These are phyloP conservation scores for Takifugu rubripes DNA, from an alignment of 2,797 vertebrate genomes.

Conservation along the genomic window DNA sequence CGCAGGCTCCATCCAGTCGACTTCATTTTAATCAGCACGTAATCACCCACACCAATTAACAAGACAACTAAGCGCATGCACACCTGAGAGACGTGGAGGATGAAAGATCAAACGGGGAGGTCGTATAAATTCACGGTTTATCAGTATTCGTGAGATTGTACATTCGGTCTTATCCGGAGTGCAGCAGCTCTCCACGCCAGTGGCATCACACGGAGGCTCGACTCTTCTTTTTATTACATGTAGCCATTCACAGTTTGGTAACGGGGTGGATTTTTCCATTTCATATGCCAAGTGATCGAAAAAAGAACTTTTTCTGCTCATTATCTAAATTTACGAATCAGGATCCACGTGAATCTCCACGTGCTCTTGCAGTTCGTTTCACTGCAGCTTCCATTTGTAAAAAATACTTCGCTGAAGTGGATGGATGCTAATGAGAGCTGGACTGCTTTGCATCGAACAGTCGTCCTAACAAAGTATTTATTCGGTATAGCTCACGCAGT, in stretches of 20 bases:
- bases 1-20: background rate
- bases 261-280: too few species aligned
- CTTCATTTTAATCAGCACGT: background rate
- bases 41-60: background rate
- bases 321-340: constrained; percentile 4
- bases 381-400: constrained; percentile 14
- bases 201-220: too few species aligned
- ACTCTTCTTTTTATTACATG: too few species aligned
- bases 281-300: constrained; percentile 12
- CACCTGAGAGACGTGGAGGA: background rate
- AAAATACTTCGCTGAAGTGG: constrained; percentile 24
- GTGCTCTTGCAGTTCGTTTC: constrained; percentile 1
- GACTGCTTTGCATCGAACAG: constrained; percentile 53
- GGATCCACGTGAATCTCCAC: background rate
- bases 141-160: background rate
- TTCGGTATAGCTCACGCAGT: constrained; percentile 62
- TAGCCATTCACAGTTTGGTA: too few species aligned
- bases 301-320: constrained; percentile 5
- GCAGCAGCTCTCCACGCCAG: background rate
- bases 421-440: constrained; percentile 60
- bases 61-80: background rate
- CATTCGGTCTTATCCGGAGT: background rate
- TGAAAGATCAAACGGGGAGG: background rate
- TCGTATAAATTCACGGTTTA: background rate
- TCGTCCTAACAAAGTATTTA: constrained; percentile 58